A percentile compares a stretch with the other conserved stretches of the same genome.
Evolutionary conservation across 2,113 vertebrate genomes (phyloP).

Genomic region (Pituophis catenifer): DNA sequence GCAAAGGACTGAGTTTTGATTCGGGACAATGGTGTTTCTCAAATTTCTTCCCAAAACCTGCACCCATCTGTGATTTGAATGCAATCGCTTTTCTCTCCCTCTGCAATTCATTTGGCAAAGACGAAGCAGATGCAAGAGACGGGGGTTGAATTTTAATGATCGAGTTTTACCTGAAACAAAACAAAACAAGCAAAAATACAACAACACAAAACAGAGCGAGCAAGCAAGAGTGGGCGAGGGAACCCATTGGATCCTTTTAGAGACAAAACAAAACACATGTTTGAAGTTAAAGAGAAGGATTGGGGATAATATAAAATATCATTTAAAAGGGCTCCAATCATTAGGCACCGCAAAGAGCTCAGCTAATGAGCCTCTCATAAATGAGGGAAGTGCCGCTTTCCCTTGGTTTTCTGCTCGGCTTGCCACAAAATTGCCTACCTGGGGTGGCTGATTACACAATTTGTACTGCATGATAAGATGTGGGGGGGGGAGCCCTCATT

Average conservation of each 20-base stretch:
- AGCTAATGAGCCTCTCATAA: constrained; percentile 63
- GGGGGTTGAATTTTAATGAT: constrained; percentile 89
- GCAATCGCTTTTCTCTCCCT: constrained; percentile 87
- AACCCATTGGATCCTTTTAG: constrained; percentile 60
- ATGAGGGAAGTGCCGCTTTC: constrained; percentile 45
- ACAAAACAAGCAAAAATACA: constrained; percentile 46
- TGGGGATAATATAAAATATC: constrained; percentile 66
- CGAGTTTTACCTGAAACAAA: constrained; percentile 78
- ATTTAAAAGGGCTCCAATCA: constrained; percentile 66
- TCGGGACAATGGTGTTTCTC: constrained; percentile 97
- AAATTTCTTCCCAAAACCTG: constrained; percentile 94
- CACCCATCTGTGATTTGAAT: constrained; percentile 98
- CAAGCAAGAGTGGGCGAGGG: background rate
- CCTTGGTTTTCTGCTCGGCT: constrained; percentile 19
- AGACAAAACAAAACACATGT: constrained; percentile 55
- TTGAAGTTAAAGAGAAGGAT: constrained; percentile 62
- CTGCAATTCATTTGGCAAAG: constrained; percentile 83
- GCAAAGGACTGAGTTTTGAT: constrained; percentile 95
- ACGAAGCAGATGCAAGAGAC: constrained; percentile 90
- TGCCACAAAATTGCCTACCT: constrained; percentile 46
- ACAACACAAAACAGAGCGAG: constrained; percentile 30
- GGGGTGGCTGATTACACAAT: constrained; percentile 11
- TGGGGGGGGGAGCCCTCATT: background rate
- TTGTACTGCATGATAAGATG: background rate
- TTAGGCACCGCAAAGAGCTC: constrained; percentile 61